Evolutionary conservation across 2,797 vertebrate genomes (phyloP).

Genomic region (Gobio occitaniae): DNA sequence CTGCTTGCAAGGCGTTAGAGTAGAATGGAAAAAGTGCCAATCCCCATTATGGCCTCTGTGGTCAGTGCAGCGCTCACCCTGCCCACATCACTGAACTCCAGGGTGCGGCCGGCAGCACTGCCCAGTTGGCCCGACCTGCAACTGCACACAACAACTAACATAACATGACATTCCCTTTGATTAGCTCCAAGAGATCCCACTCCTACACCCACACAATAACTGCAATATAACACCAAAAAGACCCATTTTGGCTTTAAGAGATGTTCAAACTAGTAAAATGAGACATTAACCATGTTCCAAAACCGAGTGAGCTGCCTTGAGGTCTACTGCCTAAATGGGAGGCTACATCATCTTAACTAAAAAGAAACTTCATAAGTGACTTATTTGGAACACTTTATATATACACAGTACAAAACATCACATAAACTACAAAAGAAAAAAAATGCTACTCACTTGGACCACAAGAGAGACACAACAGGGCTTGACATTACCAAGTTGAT

Average conservation of each 20-base stretch:
- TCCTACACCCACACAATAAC: background rate
- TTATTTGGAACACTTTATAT: background rate
- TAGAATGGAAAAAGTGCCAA: constrained; percentile 32
- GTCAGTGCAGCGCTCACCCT: background rate
- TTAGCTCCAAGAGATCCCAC: constrained; percentile 50
- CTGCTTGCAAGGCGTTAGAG: background rate
- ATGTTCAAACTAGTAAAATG: background rate
- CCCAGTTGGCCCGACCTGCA: constrained; percentile 15
- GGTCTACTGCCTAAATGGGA: constrained; percentile 1
- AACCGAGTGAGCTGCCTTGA: background rate
- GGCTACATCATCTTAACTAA: background rate
- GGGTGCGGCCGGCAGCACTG: constrained; percentile 34
- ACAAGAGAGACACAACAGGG: background rate
- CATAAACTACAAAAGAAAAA: background rate
- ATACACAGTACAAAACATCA: background rate
- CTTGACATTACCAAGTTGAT: background rate
- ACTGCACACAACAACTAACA: constrained; percentile 29
- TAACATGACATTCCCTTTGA: constrained; percentile 22
- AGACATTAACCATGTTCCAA: background rate
- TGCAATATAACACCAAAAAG: background rate
- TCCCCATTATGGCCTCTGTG: constrained; percentile 20
- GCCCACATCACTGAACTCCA: constrained; percentile 42
- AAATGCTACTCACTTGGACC: background rate
- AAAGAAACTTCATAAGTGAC: background rate
- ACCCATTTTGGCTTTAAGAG: background rate